A percentile compares a stretch with the other conserved stretches of the same genome.
Conservation (phyloP, 2,797 vertebrate genomes). For the Tapirus indicus region DNA sequence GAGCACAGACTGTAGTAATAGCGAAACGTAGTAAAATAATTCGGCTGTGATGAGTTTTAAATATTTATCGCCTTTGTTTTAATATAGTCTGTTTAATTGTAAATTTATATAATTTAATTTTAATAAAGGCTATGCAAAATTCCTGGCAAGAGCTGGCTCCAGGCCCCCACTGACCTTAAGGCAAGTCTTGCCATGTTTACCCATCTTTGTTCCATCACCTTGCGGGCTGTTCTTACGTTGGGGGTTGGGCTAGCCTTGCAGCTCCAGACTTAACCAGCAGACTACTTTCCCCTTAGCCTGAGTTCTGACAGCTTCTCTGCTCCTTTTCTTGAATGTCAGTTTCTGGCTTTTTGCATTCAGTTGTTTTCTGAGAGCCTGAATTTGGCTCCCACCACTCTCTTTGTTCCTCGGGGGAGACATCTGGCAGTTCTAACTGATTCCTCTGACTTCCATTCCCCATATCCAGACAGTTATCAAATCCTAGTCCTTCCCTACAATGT, state of each 20-base stretch:
- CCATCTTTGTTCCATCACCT: background rate
- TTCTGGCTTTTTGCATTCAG: background rate
- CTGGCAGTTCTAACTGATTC: background rate
- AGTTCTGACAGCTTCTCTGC: background rate
- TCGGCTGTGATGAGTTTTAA: slow-evolving; percentile 8
- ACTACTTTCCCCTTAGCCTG: background rate
- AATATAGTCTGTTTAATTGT: background rate
- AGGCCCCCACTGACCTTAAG: background rate
- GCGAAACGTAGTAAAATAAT: slow-evolving; percentile 7
- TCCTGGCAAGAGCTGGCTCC: background rate
- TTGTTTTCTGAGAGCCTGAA: background rate
- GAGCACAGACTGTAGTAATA: background rate
- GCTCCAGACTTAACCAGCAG: background rate
- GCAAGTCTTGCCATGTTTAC: background rate
- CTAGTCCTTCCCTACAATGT: background rate
- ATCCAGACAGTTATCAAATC: background rate
- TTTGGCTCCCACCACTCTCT: background rate
- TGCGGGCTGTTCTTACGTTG: background rate
- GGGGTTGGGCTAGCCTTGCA: background rate
- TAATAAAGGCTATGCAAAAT: background rate
- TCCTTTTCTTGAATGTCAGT: background rate
- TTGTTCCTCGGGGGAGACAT: background rate
- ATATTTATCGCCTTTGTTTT: background rate
- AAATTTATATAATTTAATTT: slow-evolving; percentile 3
- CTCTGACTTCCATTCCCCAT: background rate